Percentiles rank a stretch among this genome's conserved stretches.
Conservation (phyloP, 2,888 invertebrate genomes). For the Calameuta idolon region DNA sequence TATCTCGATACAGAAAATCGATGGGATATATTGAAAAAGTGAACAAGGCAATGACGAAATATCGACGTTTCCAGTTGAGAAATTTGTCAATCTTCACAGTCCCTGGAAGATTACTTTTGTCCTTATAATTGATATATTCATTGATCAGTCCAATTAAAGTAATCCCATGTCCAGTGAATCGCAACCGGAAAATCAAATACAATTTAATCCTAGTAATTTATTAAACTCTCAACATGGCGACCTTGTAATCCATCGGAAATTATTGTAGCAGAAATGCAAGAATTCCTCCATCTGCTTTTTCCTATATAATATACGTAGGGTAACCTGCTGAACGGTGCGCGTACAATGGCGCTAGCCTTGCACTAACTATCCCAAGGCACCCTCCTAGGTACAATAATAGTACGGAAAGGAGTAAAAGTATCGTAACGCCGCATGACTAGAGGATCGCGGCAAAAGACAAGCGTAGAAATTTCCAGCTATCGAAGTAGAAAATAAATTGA, state of each 20-base stretch:
- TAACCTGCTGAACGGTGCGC: not conserved
- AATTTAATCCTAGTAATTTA: not conserved
- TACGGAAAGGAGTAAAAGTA: not conserved
- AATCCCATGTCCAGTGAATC: not conserved
- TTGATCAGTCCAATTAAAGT: not conserved
- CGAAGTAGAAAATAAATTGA: not conserved
- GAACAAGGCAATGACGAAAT: not conserved
- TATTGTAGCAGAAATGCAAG: not conserved
- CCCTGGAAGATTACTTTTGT: too few relatives aligned
- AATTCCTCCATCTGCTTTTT: not conserved
- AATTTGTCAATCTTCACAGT: not conserved
- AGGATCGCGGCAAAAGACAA: not conserved
- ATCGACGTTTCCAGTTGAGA: not conserved
- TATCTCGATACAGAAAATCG: not conserved
- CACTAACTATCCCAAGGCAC: not conserved
- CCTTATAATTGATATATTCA: too few relatives aligned
- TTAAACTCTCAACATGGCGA: not conserved
- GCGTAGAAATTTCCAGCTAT: not conserved
- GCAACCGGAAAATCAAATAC: not conserved
- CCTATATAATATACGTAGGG: not conserved
- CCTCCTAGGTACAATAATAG: not conserved
- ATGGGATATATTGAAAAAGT: not conserved
- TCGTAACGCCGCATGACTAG: not conserved
- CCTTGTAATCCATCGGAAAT: not conserved
- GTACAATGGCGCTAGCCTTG: not conserved